A percentile compares a stretch with the other conserved stretches of the same genome.
phyloP scores from a whole-genome alignment of 2,113 vertebrate species.

The Platichthys stellatus region DNA sequence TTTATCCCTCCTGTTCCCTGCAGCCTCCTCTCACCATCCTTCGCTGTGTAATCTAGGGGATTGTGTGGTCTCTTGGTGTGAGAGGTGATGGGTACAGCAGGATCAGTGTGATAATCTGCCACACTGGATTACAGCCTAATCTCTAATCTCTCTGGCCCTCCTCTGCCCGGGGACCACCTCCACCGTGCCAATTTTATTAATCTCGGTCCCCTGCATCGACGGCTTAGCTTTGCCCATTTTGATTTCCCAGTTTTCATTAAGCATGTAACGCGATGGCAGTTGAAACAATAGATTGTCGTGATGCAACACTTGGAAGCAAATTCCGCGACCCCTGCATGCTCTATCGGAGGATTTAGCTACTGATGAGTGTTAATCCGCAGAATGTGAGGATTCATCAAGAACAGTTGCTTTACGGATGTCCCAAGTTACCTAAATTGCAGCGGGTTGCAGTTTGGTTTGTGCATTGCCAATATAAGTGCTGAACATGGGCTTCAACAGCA shows the following conservation, averaged over 20 bases:
- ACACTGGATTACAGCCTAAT: slow-evolving; percentile 81
- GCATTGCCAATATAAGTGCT: slow-evolving; percentile 46
- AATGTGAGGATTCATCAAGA: slow-evolving; percentile 80
- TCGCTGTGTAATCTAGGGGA: slow-evolving; percentile 73
- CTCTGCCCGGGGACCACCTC: slow-evolving; percentile 70
- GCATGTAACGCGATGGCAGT: slow-evolving; percentile 51
- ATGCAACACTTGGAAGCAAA: slow-evolving; percentile 62
- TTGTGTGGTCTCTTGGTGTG: slow-evolving; percentile 76
- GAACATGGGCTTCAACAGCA: slow-evolving; percentile 50
- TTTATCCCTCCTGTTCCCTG: slow-evolving; percentile 52
- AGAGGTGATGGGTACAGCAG: slow-evolving; percentile 78
- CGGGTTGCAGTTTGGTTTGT: slow-evolving; percentile 62
- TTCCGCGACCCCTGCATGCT: slow-evolving; percentile 58
- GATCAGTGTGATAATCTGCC: slow-evolving; percentile 81
- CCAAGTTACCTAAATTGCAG: slow-evolving; percentile 72
- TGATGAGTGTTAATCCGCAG: slow-evolving; percentile 73
- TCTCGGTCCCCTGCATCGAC: slow-evolving; percentile 60
- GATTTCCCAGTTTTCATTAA: slow-evolving; percentile 69
- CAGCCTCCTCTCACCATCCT: slow-evolving; percentile 54
- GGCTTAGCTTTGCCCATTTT: slow-evolving; percentile 75
- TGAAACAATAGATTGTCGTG: slow-evolving; percentile 70
- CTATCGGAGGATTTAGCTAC: slow-evolving; percentile 72
- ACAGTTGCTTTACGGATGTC: slow-evolving; percentile 73
- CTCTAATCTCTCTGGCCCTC: slow-evolving; percentile 77
- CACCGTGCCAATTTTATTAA: slow-evolving; percentile 74